Base-by-base conservation (phyloP, 2,888 invertebrate species). In the Bhutanitis thaidina region DNA sequence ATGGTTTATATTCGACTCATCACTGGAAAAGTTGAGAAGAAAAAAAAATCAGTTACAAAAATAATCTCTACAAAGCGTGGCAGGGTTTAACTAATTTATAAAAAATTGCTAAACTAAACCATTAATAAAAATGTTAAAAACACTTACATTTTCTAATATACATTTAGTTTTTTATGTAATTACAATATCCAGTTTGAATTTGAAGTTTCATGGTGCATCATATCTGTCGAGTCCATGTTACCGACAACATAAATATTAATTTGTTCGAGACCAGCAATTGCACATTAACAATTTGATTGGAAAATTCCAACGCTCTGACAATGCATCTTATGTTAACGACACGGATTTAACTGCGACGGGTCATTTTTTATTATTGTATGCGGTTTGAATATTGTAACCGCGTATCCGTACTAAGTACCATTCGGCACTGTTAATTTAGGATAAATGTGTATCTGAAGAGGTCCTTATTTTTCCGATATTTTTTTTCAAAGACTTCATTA, bases 321-420 rank as follows among this genome's bases (percentile, higher is more conserved):
- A 76, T 34, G 43, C 32, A 29, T 43, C 74, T 70, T 67, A 65
- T 61, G 65, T 78, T 83, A 80, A 83, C 79, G 79, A 76, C 65
- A 54, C 57, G 59, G 65, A 69, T 59, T 70, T 70, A 62, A 65
- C 69, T 46, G 57, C 58, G 60, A 60, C 61, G 66, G 54, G 61
- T 64, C 65, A 69, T 55, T 75, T 76, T n/a, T 83, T 77, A 73
- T 79, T 84, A 79, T 78, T 77, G 74, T 71, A 64, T 83, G 87
- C 69, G 87, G 87, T 77, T 51, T n/a, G n/a, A n/a, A n/a, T n/a
- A n/a, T n/a, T n/a, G n/a, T n/a, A 65, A 73, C 87, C 84, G 60
- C 80, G 32, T 14, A 27, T 27, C 7, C 27, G 60, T 54, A 55
- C 58, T 60, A 56, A 60, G 34, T 37, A 37, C 45, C 10, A 4